Base-by-base conservation (phyloP, 2,797 vertebrate genomes). In the Eidolon dupreanum region DNA sequence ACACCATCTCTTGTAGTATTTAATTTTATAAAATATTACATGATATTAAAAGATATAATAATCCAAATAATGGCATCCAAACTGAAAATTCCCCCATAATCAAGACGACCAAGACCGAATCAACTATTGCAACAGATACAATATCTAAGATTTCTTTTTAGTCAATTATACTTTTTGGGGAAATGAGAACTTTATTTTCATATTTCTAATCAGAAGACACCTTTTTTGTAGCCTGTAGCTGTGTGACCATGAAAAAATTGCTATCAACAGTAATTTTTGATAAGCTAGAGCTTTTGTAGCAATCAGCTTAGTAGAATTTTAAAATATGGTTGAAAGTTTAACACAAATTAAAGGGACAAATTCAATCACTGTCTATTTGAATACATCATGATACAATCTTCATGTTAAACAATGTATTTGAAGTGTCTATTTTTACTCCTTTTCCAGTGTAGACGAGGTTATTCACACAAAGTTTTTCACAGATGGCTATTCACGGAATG, bases 261-360 rank as follows among this genome's bases (percentile, higher is more conserved):
- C 28, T 84, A 92, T 78, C 33, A 86, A 22, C 16, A 95, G 8
- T 61, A 75, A 65, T 28, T 53, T 13, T 86, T 59, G 16, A 59
- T 70, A 88, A 41, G 55, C 8, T 46, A 81, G 2, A 96, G 78
- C 1, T 36, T 96, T 88, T 92, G 4, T 5, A 94, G 7, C 5
- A 49, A 53, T 6, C 15, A 17, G 0, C 24, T 96, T 55, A 92
- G 12, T 31, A 46, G 43, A 55, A 61, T 96, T 31, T 88, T 9
- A 92, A 92, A 96, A 59, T 86, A 26, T 74, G 13, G 3, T 73
- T 92, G 36, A 66, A 96, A 95, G 86, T 59, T 61, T 59, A 3
- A 92, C 24, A 36, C 49, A 93, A 88, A 96, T 20, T 86, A 77
- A 88, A 83, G 20, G 16, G 4, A 31, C 6, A 77, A 77, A 97